Evolutionary conservation across 2,797 vertebrate genomes (phyloP).

Genomic region (Pygocentrus nattereri): DNA sequence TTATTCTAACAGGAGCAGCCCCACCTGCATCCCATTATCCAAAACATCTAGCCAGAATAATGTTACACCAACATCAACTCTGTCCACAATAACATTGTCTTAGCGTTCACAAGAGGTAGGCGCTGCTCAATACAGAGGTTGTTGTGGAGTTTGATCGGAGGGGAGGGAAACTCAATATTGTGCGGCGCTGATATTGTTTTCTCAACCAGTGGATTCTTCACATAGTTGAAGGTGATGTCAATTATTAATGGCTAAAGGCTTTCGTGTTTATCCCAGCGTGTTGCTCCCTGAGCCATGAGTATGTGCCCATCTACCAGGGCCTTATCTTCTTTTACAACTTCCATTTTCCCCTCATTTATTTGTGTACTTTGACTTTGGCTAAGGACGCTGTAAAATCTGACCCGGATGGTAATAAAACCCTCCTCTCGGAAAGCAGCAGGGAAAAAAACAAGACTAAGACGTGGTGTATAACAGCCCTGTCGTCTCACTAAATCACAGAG

Average conservation of each 20-base stretch:
- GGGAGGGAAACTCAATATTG: slow-evolving; percentile 3
- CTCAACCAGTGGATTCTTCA: slow-evolving; percentile 43
- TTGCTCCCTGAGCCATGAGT: slow-evolving; percentile 13
- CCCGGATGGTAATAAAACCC: slow-evolving; percentile 44
- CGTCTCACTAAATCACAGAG: slow-evolving; percentile 2
- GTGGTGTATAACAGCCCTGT: slow-evolving; percentile 6
- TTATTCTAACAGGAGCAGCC: slow-evolving; percentile 5
- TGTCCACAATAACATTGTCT: background rate
- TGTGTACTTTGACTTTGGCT: slow-evolving; percentile 78
- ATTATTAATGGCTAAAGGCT: slow-evolving; percentile 49
- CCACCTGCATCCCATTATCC: slow-evolving; percentile 67
- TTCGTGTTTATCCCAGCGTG: slow-evolving; percentile 31
- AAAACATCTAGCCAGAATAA: slow-evolving; percentile 66
- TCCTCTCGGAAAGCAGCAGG: slow-evolving; percentile 34
- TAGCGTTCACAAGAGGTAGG: background rate
- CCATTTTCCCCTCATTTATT: slow-evolving; percentile 71
- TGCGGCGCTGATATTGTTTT: slow-evolving; percentile 33
- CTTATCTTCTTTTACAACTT: slow-evolving; percentile 38
- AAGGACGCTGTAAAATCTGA: slow-evolving; percentile 66
- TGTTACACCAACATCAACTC: slow-evolving; percentile 52
- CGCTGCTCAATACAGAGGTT: background rate
- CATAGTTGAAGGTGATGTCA: slow-evolving; percentile 50
- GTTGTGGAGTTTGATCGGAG: slow-evolving; percentile 15
- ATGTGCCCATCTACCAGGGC: slow-evolving; percentile 26
- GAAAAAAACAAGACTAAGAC: background rate